Base-by-base conservation (phyloP, 30 jellyfish, hydroid and myxozoan species). In the Pseudorhiza aurosa region DNA sequence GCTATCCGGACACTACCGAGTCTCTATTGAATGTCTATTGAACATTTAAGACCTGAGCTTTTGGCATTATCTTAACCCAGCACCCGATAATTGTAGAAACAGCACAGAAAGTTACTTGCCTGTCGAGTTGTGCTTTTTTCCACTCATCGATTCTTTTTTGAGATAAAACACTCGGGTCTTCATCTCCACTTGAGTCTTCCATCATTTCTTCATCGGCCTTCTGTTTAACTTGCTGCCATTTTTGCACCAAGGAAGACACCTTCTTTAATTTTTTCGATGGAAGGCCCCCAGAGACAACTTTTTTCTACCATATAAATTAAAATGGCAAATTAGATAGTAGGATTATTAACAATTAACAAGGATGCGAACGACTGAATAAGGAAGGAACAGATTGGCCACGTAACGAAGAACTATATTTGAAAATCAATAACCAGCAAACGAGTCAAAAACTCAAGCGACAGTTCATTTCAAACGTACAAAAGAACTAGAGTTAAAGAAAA, bases 151-250 rank as follows among this genome's bases (percentile, higher is more conserved):
- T 92, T 81, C 96, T 85, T 57, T 78, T 77, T 35, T 85, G 92
- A 0, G 95, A 67, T 24, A 50, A 63, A 2, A 83, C 85, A 30
- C 58, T 96, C 6, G 93, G 95, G 42, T 79, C 94, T 35, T 92
- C 98, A 15, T 79, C 88, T 50, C 81, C 96, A 39, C 88, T 95
- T 3, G 58, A 30, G 19, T 77, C 94, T 39, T 67, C 95, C 53
- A 60, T 67, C 88, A 74, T 83, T 62, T 85, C 96, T 65, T 85
- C 95, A 49, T 85, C 97, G 1, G 58, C 96, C 40, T 92, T 57
- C 53, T 92, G 98, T 40, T 92, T 92, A 31, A 92, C 96, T 10
- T 95, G 77, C 77, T 92, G 96, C 98, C 98, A 92, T 59, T 92
- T 92, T 11, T 85, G 92, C 53, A 92, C 98, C 43, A 92, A 56